Evolutionary conservation across 2,797 vertebrate species (phyloP).

Genomic region (Anabacerthia variegaticeps): DNA sequence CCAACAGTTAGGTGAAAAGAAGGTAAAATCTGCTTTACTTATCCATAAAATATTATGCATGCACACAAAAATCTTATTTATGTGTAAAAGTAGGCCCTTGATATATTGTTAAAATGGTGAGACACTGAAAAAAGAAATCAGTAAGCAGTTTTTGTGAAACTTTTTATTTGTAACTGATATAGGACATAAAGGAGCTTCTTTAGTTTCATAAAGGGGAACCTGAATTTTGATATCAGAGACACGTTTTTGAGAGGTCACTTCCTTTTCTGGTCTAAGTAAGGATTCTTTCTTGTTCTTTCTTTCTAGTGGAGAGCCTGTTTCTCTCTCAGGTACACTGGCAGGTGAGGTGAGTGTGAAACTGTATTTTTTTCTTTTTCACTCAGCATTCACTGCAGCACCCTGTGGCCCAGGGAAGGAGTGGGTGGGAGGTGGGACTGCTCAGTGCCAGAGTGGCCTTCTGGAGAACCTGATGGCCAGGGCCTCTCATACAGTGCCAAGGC

Average conservation of each 20-base stretch:
- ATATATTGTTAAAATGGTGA: not conserved
- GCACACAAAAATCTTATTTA: not conserved
- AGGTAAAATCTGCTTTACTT: not conserved
- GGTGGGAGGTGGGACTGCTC: not conserved
- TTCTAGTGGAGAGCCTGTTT: not conserved
- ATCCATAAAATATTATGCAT: not conserved
- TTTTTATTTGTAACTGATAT: not conserved
- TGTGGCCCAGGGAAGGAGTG: not conserved
- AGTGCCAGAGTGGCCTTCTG: not conserved
- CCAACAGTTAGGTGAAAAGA: not conserved
- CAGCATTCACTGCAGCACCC: rapidly evolving
- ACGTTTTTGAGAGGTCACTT: not conserved
- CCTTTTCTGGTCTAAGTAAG: not conserved
- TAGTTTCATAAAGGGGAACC: rapidly evolving
- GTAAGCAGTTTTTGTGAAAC: not conserved
- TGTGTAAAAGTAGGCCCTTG: not conserved
- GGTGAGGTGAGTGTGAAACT: not conserved
- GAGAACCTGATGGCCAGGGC: not conserved
- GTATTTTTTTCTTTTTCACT: not conserved
- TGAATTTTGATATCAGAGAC: not conserved
- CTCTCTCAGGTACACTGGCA: not conserved
- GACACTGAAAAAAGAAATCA: not conserved
- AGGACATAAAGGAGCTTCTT: not conserved
- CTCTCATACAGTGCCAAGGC: not conserved
- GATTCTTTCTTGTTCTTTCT: not conserved